Evolutionary conservation across 2,888 invertebrate genomes (phyloP).

Genomic region (Leucoma salicis): DNA sequence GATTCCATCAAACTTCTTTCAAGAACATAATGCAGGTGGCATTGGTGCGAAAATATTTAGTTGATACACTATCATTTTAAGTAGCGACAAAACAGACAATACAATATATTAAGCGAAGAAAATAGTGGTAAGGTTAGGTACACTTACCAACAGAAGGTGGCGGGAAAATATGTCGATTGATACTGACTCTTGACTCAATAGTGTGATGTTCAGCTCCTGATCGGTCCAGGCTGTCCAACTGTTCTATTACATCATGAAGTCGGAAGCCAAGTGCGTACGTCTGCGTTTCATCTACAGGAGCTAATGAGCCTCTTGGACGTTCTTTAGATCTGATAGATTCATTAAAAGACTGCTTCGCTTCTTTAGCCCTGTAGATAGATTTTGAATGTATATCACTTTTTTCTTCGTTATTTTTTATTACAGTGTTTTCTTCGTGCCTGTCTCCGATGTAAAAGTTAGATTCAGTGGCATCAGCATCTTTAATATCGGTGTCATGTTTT

Average conservation of each 20-base stretch:
- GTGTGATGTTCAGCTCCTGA: slow-evolving; percentile 66
- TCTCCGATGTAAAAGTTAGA: slow-evolving; percentile 66
- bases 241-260: slow-evolving; percentile 49
- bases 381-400: slow-evolving; percentile 20
- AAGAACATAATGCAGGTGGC: too few relatives aligned
- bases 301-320: slow-evolving; percentile 44
- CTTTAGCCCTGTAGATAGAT: slow-evolving; percentile 50
- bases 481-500: slow-evolving; percentile 53
- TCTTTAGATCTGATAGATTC: slow-evolving; percentile 60
- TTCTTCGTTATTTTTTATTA: slow-evolving; percentile 20
- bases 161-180: slow-evolving; percentile 45
- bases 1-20: too few relatives aligned
- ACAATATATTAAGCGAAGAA: not conserved
- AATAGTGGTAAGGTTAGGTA: not conserved
- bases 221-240: slow-evolving; percentile 48
- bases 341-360: slow-evolving; percentile 64
- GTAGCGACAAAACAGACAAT: too few relatives aligned
- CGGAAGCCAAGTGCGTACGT: slow-evolving; percentile 41
- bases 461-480: slow-evolving; percentile 64
- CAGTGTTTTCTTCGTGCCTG: slow-evolving; percentile 22
- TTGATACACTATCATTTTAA: too few relatives aligned
- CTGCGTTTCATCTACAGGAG: slow-evolving; percentile 48
- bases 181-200: slow-evolving; percentile 52
- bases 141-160: slow-evolving; percentile 66
- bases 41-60: too few relatives aligned